Percentiles rank a stretch among this genome's conserved stretches.
Conservation (phyloP, 1,140 invertebrate species). For the Drosophila bocqueti region DNA sequence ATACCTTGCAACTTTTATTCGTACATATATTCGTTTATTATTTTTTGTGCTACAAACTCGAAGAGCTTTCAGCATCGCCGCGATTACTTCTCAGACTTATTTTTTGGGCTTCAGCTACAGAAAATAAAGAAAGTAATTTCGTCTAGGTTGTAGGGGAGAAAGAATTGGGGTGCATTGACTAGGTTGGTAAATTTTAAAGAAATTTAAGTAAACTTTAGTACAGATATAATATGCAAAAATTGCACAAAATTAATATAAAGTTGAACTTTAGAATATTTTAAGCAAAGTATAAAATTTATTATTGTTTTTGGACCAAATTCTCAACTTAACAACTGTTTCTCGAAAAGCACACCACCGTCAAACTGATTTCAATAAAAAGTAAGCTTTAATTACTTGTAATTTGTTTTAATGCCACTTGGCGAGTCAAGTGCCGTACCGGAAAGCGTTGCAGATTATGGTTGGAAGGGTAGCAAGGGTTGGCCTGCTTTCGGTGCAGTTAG, state of each 20-base stretch:
- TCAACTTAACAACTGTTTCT: not conserved
- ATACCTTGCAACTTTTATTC: slow-evolving; percentile 32
- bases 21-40: slow-evolving; percentile 17
- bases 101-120: not conserved
- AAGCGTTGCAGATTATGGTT: slow-evolving; percentile 19
- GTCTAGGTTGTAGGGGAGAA: not conserved
- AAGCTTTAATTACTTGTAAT: slow-evolving; percentile 81
- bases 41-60: slow-evolving; percentile 15
- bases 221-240: too few relatives aligned
- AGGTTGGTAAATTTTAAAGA: not conserved
- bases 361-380: slow-evolving; percentile 60
- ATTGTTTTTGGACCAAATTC: not conserved
- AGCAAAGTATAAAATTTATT: not conserved
- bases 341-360: slow-evolving; percentile 10
- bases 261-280: not conserved
- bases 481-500: slow-evolving; percentile 40
- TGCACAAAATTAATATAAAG: too few relatives aligned
- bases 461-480: slow-evolving; percentile 7
- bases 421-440: slow-evolving; percentile 44
- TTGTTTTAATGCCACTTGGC: slow-evolving; percentile 80
- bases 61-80: slow-evolving; percentile 23
- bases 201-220: not conserved
- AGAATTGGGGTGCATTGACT: not conserved
- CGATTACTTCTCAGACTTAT: slow-evolving; percentile 4
- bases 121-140: slow-evolving; percentile 13